Conservation (phyloP, 2,113 vertebrate genomes). For the Malaclemys terrapin region DNA sequence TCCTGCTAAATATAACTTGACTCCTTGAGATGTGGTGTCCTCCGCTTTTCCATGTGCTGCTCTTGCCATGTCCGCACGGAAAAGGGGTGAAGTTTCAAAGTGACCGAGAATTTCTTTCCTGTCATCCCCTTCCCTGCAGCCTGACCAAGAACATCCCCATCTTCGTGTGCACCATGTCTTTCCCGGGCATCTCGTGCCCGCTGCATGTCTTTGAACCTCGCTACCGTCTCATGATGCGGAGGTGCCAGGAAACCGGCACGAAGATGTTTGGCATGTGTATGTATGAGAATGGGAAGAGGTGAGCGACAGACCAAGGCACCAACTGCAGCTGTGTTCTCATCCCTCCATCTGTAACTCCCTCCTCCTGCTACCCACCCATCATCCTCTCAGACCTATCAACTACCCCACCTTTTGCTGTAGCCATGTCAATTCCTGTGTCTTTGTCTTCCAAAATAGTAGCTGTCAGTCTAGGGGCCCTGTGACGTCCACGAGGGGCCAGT, state of each 20-base stretch:
- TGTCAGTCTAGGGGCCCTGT: no score
- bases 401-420: neutral
- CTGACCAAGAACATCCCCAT: conserved; percentile 90
- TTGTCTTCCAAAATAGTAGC: no score
- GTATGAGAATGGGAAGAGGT: conserved; percentile 90
- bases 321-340: neutral
- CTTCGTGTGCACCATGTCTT: conserved; percentile 92
- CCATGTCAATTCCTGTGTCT: neutral
- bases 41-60: neutral
- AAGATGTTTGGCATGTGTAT: conserved; percentile 94
- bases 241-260: conserved; percentile 91
- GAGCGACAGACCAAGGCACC: neutral
- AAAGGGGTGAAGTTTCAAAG: neutral
- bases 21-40: neutral
- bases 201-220: conserved; percentile 93
- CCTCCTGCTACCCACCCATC: neutral
- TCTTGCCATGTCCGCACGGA: neutral
- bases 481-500: no score
- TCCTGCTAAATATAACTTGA: neutral
- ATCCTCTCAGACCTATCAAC: neutral
- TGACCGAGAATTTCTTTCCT: neutral
- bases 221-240: conserved; percentile 93
- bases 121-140: conserved; percentile 64
- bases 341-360: rapidly evolving
- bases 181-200: conserved; percentile 87